These are phyloP conservation scores for Formica aserva DNA, from an alignment of 2,888 invertebrate species.

Conservation along the genomic window DNA sequence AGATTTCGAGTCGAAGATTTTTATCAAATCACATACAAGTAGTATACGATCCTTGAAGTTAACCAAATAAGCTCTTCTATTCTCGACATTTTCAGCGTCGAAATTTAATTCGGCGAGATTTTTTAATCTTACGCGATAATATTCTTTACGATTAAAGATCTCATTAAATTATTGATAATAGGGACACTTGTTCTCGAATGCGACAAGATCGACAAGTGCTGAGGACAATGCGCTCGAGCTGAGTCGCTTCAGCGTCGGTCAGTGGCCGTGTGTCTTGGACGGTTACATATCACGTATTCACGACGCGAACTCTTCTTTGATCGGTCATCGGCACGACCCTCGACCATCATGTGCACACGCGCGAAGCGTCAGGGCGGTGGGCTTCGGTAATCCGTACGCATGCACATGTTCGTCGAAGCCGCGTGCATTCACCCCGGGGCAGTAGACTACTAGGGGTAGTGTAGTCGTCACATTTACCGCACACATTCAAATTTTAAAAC, in stretches of 20 bases:
- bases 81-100: background rate
- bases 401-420: conserved; percentile 62
- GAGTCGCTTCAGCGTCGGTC: conserved; percentile 77
- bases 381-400: conserved; percentile 42
- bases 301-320: conserved; percentile 82
- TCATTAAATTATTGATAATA: background rate
- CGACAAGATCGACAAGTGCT: conserved; percentile 33
- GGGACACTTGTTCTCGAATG: background rate
- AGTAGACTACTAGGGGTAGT: conserved; percentile 10
- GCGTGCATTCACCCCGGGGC: conserved; percentile 66
- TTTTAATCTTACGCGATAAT: background rate
- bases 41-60: background rate
- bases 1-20: background rate
- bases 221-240: conserved; percentile 79
- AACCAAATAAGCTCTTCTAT: background rate
- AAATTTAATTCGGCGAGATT: background rate
- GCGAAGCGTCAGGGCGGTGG: conserved; percentile 34
- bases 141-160: background rate
- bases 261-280: conserved; percentile 82
- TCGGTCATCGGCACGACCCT: conserved; percentile 85
- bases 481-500: conserved; percentile 6
- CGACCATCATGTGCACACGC: conserved; percentile 64
- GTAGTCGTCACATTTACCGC: background rate
- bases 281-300: conserved; percentile 85
- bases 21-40: conserved; percentile 7